Conservation (phyloP, 1,140 invertebrate species). For the Leptopilina clavipes region DNA sequence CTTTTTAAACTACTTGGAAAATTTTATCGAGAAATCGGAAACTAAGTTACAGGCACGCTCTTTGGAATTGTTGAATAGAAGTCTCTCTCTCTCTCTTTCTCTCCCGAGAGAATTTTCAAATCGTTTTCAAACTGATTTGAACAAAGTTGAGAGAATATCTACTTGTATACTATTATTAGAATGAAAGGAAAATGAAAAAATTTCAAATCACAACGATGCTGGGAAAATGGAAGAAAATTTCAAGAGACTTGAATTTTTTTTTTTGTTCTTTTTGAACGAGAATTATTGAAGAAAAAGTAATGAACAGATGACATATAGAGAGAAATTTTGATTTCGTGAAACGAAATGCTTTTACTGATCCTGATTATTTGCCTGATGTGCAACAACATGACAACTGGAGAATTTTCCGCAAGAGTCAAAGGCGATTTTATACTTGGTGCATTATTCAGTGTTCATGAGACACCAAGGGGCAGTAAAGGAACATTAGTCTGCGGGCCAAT, state of each 20-base stretch:
- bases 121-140: neutral
- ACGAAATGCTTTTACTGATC: constrained; percentile 38
- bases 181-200: constrained; percentile 21
- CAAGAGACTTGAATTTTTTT: neutral
- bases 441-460: constrained; percentile 84
- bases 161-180: neutral
- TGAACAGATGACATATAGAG: constrained; percentile 29
- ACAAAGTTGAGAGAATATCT: neutral
- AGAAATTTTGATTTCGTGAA: neutral
- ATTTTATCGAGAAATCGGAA: too few relatives aligned
- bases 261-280: too few relatives aligned
- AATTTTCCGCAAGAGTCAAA: constrained; percentile 73
- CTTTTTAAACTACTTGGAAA: too few relatives aligned
- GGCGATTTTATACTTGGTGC: constrained; percentile 85
- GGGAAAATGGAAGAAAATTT: neutral
- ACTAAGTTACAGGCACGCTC: too few relatives aligned
- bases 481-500: constrained; percentile 79
- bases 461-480: constrained; percentile 77
- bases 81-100: too few relatives aligned
- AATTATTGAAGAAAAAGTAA: neutral
- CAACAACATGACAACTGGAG: constrained; percentile 33
- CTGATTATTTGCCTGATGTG: constrained; percentile 41
- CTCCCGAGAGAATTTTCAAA: neutral
- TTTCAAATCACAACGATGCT: neutral
- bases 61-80: neutral